These are phyloP conservation scores for Chelidonichthys spinosus DNA, from an alignment of 2,797 vertebrate genomes.

Conservation along the genomic window DNA sequence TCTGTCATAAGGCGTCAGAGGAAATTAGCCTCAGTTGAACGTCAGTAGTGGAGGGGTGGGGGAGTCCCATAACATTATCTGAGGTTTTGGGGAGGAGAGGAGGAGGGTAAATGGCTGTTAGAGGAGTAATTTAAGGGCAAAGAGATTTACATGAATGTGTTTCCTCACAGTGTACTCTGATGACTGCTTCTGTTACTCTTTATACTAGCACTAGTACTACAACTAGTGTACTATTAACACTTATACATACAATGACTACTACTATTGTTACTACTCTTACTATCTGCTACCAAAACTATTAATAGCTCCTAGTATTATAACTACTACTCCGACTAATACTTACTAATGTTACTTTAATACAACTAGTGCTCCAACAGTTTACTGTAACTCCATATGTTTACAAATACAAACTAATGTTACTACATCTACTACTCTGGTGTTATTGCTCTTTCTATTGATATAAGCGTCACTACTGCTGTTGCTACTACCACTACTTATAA, in stretches of 20 bases:
- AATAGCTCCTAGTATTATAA: background rate
- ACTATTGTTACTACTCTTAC: background rate
- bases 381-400: too few species aligned
- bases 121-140: conserved; percentile 42
- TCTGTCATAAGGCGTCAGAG: conserved; percentile 80
- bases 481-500: background rate
- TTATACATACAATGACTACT: background rate
- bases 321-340: background rate
- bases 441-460: background rate
- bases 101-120: conserved; percentile 3
- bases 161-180: conserved; percentile 11
- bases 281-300: background rate
- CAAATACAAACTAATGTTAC: background rate
- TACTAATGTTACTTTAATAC: background rate
- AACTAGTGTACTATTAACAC: background rate
- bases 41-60: conserved; percentile 28
- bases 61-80: conserved; percentile 38
- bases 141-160: conserved; percentile 30
- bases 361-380: background rate
- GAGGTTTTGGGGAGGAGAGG: conserved; percentile 19
- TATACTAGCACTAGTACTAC: background rate
- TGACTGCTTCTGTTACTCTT: background rate
- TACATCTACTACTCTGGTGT: background rate
- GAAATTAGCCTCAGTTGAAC: conserved; percentile 75
- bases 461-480: background rate